These are phyloP conservation scores for Agapornis canus DNA, from an alignment of 2,797 vertebrate genomes.

Conservation along the genomic window DNA sequence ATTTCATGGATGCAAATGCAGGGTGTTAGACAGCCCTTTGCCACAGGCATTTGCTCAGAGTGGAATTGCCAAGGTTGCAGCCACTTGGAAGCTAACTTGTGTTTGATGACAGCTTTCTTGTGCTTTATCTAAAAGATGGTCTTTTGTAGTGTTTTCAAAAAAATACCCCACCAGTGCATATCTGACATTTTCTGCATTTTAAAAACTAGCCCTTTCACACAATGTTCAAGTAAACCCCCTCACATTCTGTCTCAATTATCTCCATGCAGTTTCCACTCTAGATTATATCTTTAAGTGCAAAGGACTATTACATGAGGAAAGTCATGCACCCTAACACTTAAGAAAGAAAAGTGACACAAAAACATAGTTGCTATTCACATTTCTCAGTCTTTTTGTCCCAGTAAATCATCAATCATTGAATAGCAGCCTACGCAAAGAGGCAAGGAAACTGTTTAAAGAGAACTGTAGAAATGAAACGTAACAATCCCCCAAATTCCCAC, in stretches of 20 bases:
- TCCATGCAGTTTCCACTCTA: neutral
- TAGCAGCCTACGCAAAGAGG: neutral
- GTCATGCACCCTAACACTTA: neutral
- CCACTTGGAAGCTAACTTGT: neutral
- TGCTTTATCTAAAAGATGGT: neutral
- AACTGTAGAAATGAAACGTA: neutral
- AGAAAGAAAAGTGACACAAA: neutral
- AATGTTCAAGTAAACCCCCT: neutral
- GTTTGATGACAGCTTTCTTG: neutral
- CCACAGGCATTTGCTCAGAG: neutral
- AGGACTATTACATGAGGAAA: neutral
- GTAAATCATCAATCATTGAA: neutral
- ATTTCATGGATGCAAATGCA: neutral
- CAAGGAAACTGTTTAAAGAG: neutral
- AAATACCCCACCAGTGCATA: neutral
- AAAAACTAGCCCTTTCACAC: neutral
- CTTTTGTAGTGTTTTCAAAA: neutral
- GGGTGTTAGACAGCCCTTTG: neutral
- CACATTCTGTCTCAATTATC: neutral
- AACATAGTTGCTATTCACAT: neutral
- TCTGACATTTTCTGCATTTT: neutral
- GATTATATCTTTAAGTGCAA: neutral
- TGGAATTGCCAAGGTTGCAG: neutral
- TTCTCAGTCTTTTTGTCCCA: neutral
- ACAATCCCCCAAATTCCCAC: neutral